Base-by-base conservation (phyloP, 2,888 invertebrate species). In the Andrena trimmerana region DNA sequence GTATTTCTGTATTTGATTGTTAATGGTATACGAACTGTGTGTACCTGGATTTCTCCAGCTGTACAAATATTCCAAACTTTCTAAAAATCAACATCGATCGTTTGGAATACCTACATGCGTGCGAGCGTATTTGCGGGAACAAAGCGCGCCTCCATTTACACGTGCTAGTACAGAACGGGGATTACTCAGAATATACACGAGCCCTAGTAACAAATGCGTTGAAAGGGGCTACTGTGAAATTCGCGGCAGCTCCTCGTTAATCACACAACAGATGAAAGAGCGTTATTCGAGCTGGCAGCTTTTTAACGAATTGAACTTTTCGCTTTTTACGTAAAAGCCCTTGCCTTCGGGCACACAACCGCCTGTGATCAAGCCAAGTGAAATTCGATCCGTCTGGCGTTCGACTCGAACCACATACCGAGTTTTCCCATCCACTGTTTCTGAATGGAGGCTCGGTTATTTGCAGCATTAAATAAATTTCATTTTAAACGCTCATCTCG, bases 171-270 rank as follows among this genome's bases (percentile, higher is more conserved):
- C 57, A 24, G 24, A 57, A 60, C 24, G 52, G 6, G 60, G 48
- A 50, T 57, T 63, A 63, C 24, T 24, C 63, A 3, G 31, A 29
- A 57, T 24, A 20, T 24, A 52, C 62, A 27, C 16, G 33, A 62
- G n/a, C 27, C 68, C 33, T 63, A 54, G 50, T 65, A 65, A 66
- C 59, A 70, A 72, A 68, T 67, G 60, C 66, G 67, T 77, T 20
- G 68, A 67, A 48, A 70, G 59, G 65, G 33, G n/a, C 31, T 13
- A 42, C 16, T 33, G 54, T 36, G 27, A 48, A 57, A 42, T 62
- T 10, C 62, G 31, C 68, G 13, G 1, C 52, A 24, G 50, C 67
- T 63, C 13, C 68, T 63, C 75, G 70, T 80, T 70, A 75, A 60
- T 66, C 60, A 60, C 27, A 33, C 13, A 73, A 36, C n/a, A 20